Base-by-base conservation (phyloP, 1,140 invertebrate genomes). In the Halictus rubicundus region DNA sequence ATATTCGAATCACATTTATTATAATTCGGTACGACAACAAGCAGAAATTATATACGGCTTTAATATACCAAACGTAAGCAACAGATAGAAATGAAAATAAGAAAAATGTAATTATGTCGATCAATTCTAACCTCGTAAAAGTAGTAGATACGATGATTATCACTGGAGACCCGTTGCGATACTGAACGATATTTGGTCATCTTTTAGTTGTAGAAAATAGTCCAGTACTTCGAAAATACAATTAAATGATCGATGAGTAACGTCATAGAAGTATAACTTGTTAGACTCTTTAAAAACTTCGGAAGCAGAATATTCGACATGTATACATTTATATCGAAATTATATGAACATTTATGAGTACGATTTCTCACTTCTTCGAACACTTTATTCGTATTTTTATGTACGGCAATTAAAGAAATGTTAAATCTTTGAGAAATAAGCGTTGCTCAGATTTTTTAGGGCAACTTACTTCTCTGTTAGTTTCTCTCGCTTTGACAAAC, bases 71-170 rank as follows among this genome's bases (percentile, higher is more conserved):
- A 12, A 7, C 1, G 2, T 10, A 77, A 69, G 27, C n/a, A 46
- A 75, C 21, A 54, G 0, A 49, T 66, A 52, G 9, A 6, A 25
- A 74, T 61, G 12, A 79, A 54, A 25, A 6, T 12, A 80, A 68
- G 23, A 12, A 70, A 37, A 70, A 83, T 57, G 6, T 68, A 80
- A 74, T 49, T 65, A 25, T 37, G 54, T 81, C 68, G 79, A 78
- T 71, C 23, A 63, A 68, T 60, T 63, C 80, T 81, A 81, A 81
- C 80, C 80, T 81, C 76, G 52, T 68, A 66, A 68, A 54, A 71
- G 49, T 42, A 66, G 80, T 69, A 63, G 46, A 78, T 65, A 72
- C 46, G 68, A 57, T 61, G 75, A 60, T 68, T 78, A 78, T 71
- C 61, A 68, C 54, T 70, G 69, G 21, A 65, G 49, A 77, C 66